Evolutionary conservation across 2,113 vertebrate species (phyloP), one percentile per base, ranked within the genome.

Genomic region (Notothenia rossii): DNA sequence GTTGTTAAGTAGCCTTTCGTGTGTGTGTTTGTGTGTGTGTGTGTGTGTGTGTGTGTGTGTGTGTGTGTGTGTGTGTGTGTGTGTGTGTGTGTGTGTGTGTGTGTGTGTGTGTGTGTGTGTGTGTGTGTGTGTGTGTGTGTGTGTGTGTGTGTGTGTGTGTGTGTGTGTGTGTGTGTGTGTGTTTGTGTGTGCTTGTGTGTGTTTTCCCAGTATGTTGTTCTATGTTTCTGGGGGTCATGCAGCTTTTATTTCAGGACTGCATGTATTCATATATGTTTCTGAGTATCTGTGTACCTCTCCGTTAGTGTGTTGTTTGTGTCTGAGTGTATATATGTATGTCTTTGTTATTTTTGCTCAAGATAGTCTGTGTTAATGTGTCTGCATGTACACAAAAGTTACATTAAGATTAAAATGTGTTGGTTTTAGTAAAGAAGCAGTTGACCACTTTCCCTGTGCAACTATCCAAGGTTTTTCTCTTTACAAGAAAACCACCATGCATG

Each of bases 361-460:
- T 61, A 13, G 62, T 25, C 25, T 72, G 66, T 43, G 9, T 75
- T 50, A 66, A 43, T 82, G 17, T 61, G 3, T 54, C 1, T 72
- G 43, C 66, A 15, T 62, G 63, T 50, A 55, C 36, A 72, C 10
- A 1, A 20, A 36, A 45, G 15, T 11, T 29, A 1, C 51, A 49
- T 25, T 63, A 40, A 50, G 75, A 53, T 68, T 10, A 17, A 9
- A 29, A 20, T 29, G 46, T 5, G 13, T 58, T 71, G 65, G 45
- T 69, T 77, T 75, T 58, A 22, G 33, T 60, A 4, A 65, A 65
- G 86, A 77, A 86, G 85, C 81, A 78, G 69, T 17, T 85, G 84
- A 89, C 72, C 55, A 72, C 79, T 78, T 75, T 64, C 59, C 74
- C 77, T 81, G 79, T 60, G 25, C n/a, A 33, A 75, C 14, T 7